phyloP scores from a whole-genome alignment of 2,113 vertebrate genomes.

The Poecile atricapillus region DNA sequence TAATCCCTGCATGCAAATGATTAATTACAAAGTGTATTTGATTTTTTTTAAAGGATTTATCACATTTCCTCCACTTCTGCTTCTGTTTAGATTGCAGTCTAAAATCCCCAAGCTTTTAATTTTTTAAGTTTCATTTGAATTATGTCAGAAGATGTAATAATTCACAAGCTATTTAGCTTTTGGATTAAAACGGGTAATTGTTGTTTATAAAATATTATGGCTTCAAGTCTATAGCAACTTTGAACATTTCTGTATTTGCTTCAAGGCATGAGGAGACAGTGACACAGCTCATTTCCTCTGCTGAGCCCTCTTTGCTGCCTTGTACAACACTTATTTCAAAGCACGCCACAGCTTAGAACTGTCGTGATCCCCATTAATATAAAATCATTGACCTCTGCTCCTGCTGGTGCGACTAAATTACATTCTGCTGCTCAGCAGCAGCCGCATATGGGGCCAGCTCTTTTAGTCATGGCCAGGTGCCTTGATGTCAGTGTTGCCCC shows the following conservation, averaged over 20 bases:
- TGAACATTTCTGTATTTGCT: constrained; percentile 67
- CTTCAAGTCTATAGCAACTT: constrained; percentile 39
- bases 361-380: constrained; percentile 86
- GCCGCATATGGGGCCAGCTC: constrained; percentile 75
- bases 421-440: constrained; percentile 82
- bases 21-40: constrained; percentile 8
- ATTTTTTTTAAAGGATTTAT: not conserved
- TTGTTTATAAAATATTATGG: constrained; percentile 72
- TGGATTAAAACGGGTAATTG: constrained; percentile 57
- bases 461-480: constrained; percentile 78
- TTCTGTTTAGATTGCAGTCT: not conserved
- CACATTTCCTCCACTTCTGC: not conserved
- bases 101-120: not conserved
- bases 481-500: constrained; percentile 74
- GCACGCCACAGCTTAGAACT: constrained; percentile 80
- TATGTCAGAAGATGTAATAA: not conserved
- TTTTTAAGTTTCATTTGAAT: not conserved
- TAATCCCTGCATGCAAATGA: constrained; percentile 25
- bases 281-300: constrained; percentile 81
- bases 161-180: constrained; percentile 18
- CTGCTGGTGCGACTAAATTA: constrained; percentile 80
- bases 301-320: constrained; percentile 74
- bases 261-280: constrained; percentile 73
- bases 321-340: constrained; percentile 83
- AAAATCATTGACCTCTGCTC: constrained; percentile 86